phyloP scores from a whole-genome alignment of 2,888 invertebrate species.

The Hydropsyche betteni region DNA sequence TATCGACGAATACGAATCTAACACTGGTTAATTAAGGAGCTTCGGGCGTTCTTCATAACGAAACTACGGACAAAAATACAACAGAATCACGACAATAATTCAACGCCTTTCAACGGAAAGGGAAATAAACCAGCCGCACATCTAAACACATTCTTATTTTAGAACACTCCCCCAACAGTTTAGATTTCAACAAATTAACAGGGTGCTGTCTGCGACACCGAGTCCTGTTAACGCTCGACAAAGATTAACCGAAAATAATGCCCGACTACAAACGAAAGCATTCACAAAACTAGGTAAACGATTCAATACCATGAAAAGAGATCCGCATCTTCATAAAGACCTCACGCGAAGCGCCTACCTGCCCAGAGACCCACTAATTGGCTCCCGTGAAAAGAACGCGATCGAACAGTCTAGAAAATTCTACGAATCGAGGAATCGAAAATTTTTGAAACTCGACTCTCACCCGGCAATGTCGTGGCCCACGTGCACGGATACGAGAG shows the following conservation, averaged over 20 bases:
- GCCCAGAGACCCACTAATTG: background rate
- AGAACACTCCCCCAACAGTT: conserved; percentile 9
- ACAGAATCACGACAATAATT: background rate
- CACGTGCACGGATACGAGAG: background rate
- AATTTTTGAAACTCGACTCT: too few species aligned
- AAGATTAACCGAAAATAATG: too few species aligned
- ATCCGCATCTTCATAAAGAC: background rate
- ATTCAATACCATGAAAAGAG: background rate
- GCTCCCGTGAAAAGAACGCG: background rate
- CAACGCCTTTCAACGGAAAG: conserved; percentile 22
- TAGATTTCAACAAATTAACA: conserved; percentile 29
- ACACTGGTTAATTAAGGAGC: too few species aligned
- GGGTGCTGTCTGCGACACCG: background rate
- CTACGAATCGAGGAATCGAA: background rate
- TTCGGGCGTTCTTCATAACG: too few species aligned
- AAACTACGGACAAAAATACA: too few species aligned
- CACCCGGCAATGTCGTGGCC: too few species aligned
- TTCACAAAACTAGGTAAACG: too few species aligned
- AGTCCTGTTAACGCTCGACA: background rate
- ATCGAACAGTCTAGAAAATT: background rate
- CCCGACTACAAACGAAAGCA: background rate
- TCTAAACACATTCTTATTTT: conserved; percentile 22
- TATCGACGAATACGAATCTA: too few species aligned
- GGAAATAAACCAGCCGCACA: conserved; percentile 7
- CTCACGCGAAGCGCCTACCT: background rate